These are phyloP conservation scores for Stenurella melanura DNA, from an alignment of 2,888 invertebrate genomes.

Conservation along the genomic window DNA sequence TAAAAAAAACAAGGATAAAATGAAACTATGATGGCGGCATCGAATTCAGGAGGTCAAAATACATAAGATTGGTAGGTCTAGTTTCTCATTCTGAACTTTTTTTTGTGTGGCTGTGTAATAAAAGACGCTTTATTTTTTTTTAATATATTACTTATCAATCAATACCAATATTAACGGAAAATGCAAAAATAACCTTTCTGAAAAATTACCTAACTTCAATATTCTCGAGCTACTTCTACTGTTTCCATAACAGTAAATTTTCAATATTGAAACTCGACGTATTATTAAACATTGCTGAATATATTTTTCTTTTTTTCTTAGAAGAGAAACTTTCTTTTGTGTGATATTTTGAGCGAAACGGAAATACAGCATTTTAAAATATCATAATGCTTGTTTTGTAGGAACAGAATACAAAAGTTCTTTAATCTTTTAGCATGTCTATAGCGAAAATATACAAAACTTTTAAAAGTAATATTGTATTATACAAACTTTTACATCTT, in stretches of 20 bases:
- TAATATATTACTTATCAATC: too few relatives aligned
- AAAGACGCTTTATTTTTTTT: too few relatives aligned
- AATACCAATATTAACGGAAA: not conserved
- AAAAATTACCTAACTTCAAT: not conserved
- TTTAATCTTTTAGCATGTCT: constrained; percentile 52
- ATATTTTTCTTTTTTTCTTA: constrained; percentile 11
- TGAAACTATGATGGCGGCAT: too few relatives aligned
- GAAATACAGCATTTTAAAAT: constrained; percentile 43
- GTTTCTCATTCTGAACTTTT: too few relatives aligned
- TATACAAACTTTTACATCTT: constrained; percentile 30
- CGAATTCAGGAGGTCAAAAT: too few relatives aligned
- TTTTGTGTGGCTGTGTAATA: too few relatives aligned
- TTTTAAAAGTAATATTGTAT: constrained; percentile 48
- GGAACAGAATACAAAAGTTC: constrained; percentile 47
- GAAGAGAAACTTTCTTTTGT: constrained; percentile 47
- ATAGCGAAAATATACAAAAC: constrained; percentile 49
- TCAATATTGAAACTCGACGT: not conserved
- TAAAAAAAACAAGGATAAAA: too few relatives aligned
- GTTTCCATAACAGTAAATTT: constrained; percentile 4
- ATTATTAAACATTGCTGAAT: constrained; percentile 6
- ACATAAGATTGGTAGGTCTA: too few relatives aligned
- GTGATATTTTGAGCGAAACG: constrained; percentile 44
- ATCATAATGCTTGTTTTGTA: constrained; percentile 39
- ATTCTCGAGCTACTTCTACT: not conserved
- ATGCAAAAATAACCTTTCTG: not conserved